phyloP scores from a whole-genome alignment of 2,888 invertebrate species.

The Entomobrya proxima region DNA sequence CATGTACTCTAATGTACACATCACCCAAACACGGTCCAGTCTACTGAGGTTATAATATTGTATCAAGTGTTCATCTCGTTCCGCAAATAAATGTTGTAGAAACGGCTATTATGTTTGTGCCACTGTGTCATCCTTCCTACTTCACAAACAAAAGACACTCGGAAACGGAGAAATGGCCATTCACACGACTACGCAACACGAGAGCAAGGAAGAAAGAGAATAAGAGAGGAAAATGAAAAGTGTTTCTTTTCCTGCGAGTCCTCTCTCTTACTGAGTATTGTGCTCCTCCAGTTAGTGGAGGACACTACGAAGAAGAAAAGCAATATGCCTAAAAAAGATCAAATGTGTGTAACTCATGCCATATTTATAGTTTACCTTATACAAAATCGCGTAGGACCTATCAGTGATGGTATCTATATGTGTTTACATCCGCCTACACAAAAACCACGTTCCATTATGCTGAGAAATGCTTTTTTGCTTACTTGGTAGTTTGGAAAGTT shows the following conservation, averaged over 20 bases:
- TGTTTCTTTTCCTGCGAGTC: neutral
- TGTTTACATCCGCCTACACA: neutral
- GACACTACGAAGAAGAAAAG: neutral
- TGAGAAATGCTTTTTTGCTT: neutral
- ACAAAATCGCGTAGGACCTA: too few relatives aligned
- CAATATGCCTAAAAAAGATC: neutral
- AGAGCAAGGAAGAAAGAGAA: neutral
- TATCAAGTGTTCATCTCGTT: conserved; percentile 11
- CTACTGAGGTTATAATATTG: neutral
- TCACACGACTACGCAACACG: neutral
- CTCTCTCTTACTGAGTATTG: neutral
- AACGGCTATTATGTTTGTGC: conserved; percentile 11
- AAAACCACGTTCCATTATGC: neutral
- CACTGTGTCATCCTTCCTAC: conserved; percentile 17
- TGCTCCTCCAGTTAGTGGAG: neutral
- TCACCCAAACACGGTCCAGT: neutral
- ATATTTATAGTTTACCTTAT: too few relatives aligned
- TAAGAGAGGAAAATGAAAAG: conserved; percentile 16
- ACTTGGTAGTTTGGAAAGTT: neutral
- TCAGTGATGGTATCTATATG: too few relatives aligned
- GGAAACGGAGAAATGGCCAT: conserved; percentile 21
- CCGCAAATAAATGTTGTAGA: conserved; percentile 24
- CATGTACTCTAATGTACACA: neutral
- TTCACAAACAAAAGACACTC: conserved; percentile 38
- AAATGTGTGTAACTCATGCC: conserved; percentile 10